Evolutionary conservation across 2,888 invertebrate genomes (phyloP).

Genomic region (Exocentrus adspersus): DNA sequence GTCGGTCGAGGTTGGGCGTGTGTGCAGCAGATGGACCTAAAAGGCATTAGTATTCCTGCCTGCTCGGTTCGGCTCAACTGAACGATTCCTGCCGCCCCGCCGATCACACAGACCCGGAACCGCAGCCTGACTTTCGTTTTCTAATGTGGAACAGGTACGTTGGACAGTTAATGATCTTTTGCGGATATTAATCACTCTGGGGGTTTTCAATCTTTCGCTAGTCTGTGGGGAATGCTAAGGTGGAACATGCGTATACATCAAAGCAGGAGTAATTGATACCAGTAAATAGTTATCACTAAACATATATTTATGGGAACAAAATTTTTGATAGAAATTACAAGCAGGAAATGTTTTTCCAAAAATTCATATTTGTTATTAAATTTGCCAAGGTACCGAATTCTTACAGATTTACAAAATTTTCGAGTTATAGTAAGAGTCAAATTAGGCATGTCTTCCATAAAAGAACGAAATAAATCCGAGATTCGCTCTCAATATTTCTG

Average conservation of each 20-base stretch:
- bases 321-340: background rate
- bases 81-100: slow-evolving; percentile 37
- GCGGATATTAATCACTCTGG: background rate
- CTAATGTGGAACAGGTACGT: slow-evolving; percentile 2
- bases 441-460: too few relatives aligned
- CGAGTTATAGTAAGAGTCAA: too few relatives aligned
- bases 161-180: background rate
- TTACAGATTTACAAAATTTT: too few relatives aligned
- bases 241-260: too few relatives aligned
- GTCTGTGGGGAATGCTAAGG: too few relatives aligned
- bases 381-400: too few relatives aligned
- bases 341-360: background rate
- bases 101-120: slow-evolving; percentile 19
- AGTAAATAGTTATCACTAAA: too few relatives aligned
- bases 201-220: too few relatives aligned
- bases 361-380: background rate
- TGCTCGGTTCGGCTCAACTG: slow-evolving; percentile 31
- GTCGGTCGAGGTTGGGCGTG: slow-evolving; percentile 31
- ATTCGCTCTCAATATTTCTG: too few relatives aligned
- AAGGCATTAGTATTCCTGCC: slow-evolving; percentile 42
- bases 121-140: slow-evolving; percentile 18
- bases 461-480: too few relatives aligned
- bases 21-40: slow-evolving; percentile 27
- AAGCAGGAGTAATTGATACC: too few relatives aligned
- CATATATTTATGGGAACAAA: too few relatives aligned